These are phyloP conservation scores for Gymnoscelis rufifasciata DNA, from an alignment of 2,888 invertebrate species.

Conservation along the genomic window DNA sequence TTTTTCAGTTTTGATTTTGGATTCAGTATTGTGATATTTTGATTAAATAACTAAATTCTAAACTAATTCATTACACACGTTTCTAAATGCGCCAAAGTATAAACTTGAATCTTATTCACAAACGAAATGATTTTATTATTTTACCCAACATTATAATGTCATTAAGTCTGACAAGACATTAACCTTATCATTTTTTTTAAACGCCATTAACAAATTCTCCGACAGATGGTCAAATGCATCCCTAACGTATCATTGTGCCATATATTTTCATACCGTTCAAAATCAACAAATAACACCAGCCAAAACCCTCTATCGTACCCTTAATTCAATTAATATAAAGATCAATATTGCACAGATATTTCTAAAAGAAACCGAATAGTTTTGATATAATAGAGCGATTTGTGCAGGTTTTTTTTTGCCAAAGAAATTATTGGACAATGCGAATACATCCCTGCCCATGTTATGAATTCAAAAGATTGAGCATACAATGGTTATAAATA, in stretches of 20 bases:
- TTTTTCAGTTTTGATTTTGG: too few relatives aligned
- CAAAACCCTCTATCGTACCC: slow-evolving; percentile 5
- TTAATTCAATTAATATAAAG: slow-evolving; percentile 23
- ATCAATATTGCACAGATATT: slow-evolving; percentile 9
- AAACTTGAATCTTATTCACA: too few relatives aligned
- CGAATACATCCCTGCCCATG: slow-evolving; percentile 9
- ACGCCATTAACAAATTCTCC: slow-evolving; percentile 44
- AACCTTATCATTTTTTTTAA: slow-evolving; percentile 21
- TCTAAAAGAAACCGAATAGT: slow-evolving; percentile 23
- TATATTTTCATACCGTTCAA: slow-evolving; percentile 38
- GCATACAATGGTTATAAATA: slow-evolving; percentile 1
- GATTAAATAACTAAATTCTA: too few relatives aligned
- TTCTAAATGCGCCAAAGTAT: too few relatives aligned
- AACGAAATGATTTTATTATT: too few relatives aligned
- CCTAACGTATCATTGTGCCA: slow-evolving; percentile 50
- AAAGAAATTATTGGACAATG: slow-evolving; percentile 14
- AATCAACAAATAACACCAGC: slow-evolving; percentile 26
- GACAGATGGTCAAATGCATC: slow-evolving; percentile 58
- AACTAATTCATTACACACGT: too few relatives aligned
- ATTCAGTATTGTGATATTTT: too few relatives aligned
- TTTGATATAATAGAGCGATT: slow-evolving; percentile 34
- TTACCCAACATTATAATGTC: not conserved
- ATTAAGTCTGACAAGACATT: slow-evolving; percentile 4
- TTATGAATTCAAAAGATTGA: slow-evolving; percentile 5
- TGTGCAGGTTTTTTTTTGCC: slow-evolving; percentile 27